A percentile compares a stretch with the other conserved stretches of the same genome.
These are phyloP conservation scores for Festucalex cinctus DNA, from an alignment of 2,113 vertebrate species.

Conservation along the genomic window DNA sequence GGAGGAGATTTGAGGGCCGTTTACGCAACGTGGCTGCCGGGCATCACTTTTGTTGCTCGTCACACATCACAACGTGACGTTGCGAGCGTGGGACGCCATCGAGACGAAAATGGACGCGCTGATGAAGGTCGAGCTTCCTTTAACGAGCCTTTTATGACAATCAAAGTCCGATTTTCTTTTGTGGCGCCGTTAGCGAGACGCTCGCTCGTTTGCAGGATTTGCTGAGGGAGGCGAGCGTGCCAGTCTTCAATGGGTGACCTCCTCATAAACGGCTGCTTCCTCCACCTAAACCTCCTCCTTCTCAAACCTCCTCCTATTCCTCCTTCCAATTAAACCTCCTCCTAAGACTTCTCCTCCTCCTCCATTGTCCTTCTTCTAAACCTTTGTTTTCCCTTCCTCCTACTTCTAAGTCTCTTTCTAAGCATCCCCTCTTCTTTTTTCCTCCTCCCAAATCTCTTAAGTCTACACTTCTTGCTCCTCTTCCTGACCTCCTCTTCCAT, in stretches of 20 bases:
- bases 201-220: conserved; percentile 24
- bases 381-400: too few species aligned
- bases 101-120: conserved; percentile 18
- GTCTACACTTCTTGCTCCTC: neutral
- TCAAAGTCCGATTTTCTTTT: conserved; percentile 8
- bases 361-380: too few species aligned
- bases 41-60: conserved; percentile 33
- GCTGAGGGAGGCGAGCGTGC: conserved; percentile 14
- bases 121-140: conserved; percentile 28
- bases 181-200: neutral
- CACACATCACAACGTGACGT: conserved; percentile 31
- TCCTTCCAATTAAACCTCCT: neutral
- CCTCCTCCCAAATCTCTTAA: neutral
- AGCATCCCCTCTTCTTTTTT: too few species aligned
- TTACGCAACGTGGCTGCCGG: conserved; percentile 13
- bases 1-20: conserved; percentile 31
- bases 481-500: too few species aligned
- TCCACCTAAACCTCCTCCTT: neutral
- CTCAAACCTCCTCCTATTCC: neutral
- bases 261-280: neutral
- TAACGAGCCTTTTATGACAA: conserved; percentile 18
- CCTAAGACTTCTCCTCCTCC: too few species aligned
- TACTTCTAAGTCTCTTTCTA: neutral
- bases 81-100: conserved; percentile 34
- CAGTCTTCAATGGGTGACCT: neutral